Evolutionary conservation across 2,113 vertebrate genomes (phyloP).

Genomic region (Sylvietta virens): DNA sequence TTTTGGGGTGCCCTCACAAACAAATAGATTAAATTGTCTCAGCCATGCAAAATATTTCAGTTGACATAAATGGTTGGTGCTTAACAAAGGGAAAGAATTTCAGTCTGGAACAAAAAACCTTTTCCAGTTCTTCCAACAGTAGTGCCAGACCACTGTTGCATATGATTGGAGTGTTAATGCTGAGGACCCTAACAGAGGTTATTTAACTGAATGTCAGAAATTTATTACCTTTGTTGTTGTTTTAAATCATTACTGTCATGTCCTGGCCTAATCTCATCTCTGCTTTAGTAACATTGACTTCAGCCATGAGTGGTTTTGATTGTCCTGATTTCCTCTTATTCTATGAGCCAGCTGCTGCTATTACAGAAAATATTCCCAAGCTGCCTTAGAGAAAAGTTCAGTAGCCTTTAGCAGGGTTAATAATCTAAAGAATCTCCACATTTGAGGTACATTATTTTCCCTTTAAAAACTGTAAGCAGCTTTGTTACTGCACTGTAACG

Average conservation of each 20-base stretch:
- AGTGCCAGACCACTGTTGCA: not conserved
- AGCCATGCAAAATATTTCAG: not conserved
- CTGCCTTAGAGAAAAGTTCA: not conserved
- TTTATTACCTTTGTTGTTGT: not conserved
- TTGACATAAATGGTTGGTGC: not conserved
- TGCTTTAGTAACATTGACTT: not conserved
- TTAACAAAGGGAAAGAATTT: not conserved
- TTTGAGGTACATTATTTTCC: not conserved
- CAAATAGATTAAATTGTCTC: not conserved
- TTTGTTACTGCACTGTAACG: not conserved
- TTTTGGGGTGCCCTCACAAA: not conserved
- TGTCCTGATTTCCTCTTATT: not conserved
- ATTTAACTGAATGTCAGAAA: not conserved
- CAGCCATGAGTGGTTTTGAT: not conserved
- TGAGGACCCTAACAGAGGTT: not conserved
- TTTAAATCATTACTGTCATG: not conserved
- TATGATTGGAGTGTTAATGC: not conserved
- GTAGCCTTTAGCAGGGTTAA: not conserved
- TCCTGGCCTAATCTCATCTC: not conserved
- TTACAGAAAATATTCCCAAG: not conserved
- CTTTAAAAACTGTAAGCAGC: conserved; percentile 10
- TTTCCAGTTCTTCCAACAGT: not conserved
- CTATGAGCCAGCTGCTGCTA: not conserved
- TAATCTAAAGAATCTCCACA: not conserved
- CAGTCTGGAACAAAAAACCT: not conserved